Evolutionary conservation across 1,140 invertebrate genomes (phyloP).

Genomic region (Dinoponera quadriceps): DNA sequence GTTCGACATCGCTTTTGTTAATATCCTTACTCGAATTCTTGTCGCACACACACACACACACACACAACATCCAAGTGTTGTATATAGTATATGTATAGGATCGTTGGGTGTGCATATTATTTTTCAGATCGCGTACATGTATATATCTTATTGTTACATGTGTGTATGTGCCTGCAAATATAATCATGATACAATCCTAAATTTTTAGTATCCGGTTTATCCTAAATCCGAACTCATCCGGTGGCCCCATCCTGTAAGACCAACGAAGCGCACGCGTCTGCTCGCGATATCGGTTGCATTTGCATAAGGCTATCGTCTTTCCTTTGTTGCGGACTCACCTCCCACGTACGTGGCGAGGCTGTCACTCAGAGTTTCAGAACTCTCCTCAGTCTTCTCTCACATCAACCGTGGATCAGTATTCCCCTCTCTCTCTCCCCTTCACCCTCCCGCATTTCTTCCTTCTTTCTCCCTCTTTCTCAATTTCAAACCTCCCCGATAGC

Average conservation of each 20-base stretch:
- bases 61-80: too few relatives aligned
- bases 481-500: conserved; percentile 78
- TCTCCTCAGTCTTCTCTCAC: conserved; percentile 77
- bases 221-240: conserved; percentile 44
- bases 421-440: conserved; percentile 53
- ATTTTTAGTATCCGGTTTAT: conserved; percentile 12
- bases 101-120: too few relatives aligned
- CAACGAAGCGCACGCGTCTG: conserved; percentile 59
- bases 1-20: conserved; percentile 55
- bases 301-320: conserved; percentile 82
- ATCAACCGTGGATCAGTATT: conserved; percentile 70
- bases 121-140: too few relatives aligned
- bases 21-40: conserved; percentile 30
- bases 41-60: conserved; percentile 5
- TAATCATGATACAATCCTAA: not conserved
- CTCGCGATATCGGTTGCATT: conserved; percentile 80
- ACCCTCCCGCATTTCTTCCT: conserved; percentile 45
- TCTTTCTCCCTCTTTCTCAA: conserved; percentile 71
- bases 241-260: conserved; percentile 49
- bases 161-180: too few relatives aligned
- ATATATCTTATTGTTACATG: too few relatives aligned
- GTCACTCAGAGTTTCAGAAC: conserved; percentile 80
- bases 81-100: too few relatives aligned
- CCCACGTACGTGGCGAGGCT: conserved; percentile 82
- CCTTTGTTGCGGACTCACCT: conserved; percentile 79